Base-by-base conservation (phyloP, 2,113 vertebrate genomes). In the Xiphophorus couchianus region DNA sequence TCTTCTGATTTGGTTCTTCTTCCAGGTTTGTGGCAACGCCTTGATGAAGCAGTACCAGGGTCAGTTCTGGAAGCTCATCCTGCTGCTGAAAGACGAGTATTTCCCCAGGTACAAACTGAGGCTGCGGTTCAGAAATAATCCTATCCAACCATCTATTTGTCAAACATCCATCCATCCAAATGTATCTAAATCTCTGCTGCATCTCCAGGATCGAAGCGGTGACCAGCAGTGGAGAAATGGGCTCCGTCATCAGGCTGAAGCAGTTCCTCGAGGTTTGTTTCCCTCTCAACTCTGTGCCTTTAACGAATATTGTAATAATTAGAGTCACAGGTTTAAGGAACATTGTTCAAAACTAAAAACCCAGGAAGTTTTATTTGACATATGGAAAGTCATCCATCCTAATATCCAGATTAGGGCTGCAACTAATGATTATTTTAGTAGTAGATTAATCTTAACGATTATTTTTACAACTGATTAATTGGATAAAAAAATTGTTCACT, bases 21-120 rank as follows among this genome's bases (percentile, higher is more conserved):
- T 80, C 35, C 80, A 92, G 91, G 91, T 92, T n/a, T 92, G 91
- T 0, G 91, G 89, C 0, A 29, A 86, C 1, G 82, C 88, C 10
- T 1, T 92, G 78, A 84, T 89, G 78, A 90, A 81, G 17, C 85
- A 83, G 80, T 93, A 91, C 15, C 86, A 87, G 83, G 28, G 5
- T 4, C 91, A 93, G 85, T 93, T 93, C 81, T 93, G 90, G 91
- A 93, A 93, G 22, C 82, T 93, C 67, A 44, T 93, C 71, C 81
- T 91, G 82, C 81, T 91, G 0, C 84, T 93, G 1, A 91, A 82
- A 33, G 88, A 91, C 0, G 86, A 91, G 14, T 93, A 91, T 37
- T 85, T 93, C 61, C 86, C 79, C 39, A 90, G 90, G 91, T 92
- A 86, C 60, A 3, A 9, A 4, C 62, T 14, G 30, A 17, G 1